These are phyloP conservation scores for Trididemnum miniatum DNA, from an alignment of 23 tunicate species.

Conservation along the genomic window DNA sequence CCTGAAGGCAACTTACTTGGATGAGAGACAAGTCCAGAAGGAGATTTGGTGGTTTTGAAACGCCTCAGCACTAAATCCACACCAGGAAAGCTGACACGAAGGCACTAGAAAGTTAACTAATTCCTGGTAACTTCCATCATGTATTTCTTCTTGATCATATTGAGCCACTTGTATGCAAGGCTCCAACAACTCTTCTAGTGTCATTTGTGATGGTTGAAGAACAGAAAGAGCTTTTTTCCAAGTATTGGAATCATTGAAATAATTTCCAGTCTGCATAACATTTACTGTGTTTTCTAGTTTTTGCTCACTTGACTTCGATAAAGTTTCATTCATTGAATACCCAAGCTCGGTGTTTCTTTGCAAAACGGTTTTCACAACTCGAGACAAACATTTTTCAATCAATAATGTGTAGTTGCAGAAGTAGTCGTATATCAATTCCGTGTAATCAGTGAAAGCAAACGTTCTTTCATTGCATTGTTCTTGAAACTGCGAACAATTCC, in stretches of 20 bases:
- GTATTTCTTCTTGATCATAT: slow-evolving; percentile 34
- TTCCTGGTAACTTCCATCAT: slow-evolving; percentile 49
- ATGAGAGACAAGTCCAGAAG: slow-evolving; percentile 48
- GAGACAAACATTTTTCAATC: background rate
- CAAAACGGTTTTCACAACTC: background rate
- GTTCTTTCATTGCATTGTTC: slow-evolving; percentile 2
- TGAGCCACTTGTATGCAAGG: slow-evolving; percentile 67
- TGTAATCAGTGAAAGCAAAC: slow-evolving; percentile 1
- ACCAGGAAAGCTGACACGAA: slow-evolving; percentile 48
- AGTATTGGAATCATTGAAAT: background rate
- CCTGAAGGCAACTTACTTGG: slow-evolving; percentile 59
- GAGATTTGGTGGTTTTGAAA: slow-evolving; percentile 25
- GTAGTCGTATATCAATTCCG: slow-evolving; percentile 9
- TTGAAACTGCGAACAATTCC: slow-evolving; percentile 28
- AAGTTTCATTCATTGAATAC: background rate
- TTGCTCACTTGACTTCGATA: background rate
- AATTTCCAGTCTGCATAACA: no score
- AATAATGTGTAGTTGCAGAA: slow-evolving; percentile 8
- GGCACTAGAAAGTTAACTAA: slow-evolving; percentile 38
- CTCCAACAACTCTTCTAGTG: slow-evolving; percentile 17
- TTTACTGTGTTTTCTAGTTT: no score
- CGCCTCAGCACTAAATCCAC: slow-evolving; percentile 36
- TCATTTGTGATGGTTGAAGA: background rate
- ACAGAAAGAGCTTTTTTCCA: background rate
- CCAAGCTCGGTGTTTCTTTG: background rate